These are phyloP conservation scores for Acanthurus tractus DNA, from an alignment of 2,797 vertebrate species.

Conservation along the genomic window DNA sequence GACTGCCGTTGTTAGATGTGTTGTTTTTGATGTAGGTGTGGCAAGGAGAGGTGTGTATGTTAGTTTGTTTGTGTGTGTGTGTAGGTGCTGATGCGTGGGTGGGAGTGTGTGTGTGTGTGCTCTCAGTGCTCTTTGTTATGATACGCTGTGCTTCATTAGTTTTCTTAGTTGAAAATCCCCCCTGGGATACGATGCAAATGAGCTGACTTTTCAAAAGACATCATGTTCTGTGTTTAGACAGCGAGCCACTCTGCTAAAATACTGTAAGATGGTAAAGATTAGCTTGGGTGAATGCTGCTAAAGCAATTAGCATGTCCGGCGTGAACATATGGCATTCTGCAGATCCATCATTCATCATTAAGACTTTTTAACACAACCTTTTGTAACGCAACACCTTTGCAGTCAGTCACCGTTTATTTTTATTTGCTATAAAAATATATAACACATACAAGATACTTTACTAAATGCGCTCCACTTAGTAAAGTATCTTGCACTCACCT, in stretches of 20 bases:
- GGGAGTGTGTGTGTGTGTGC: too few relatives aligned
- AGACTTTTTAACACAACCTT: too few relatives aligned
- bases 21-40: slow-evolving; percentile 29
- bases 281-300: not conserved
- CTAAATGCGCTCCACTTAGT: too few relatives aligned
- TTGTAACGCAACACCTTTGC: too few relatives aligned
- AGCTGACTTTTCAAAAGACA: slow-evolving; percentile 43
- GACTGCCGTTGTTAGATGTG: slow-evolving; percentile 31
- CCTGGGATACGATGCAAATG: slow-evolving; percentile 42
- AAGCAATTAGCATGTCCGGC: slow-evolving; percentile 36
- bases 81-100: not conserved
- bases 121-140: too few relatives aligned
- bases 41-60: slow-evolving; percentile 1
- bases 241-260: slow-evolving; percentile 21
- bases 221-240: slow-evolving; percentile 36
- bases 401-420: too few relatives aligned
- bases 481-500: too few relatives aligned
- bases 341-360: not conserved
- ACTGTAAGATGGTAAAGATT: slow-evolving; percentile 1
- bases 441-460: too few relatives aligned
- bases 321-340: slow-evolving; percentile 18
- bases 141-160: slow-evolving; percentile 25
- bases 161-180: slow-evolving; percentile 23
- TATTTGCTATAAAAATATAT: too few relatives aligned
- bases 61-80: not conserved